phyloP scores from a whole-genome alignment of 2,113 vertebrate genomes.

The Mugil cephalus region DNA sequence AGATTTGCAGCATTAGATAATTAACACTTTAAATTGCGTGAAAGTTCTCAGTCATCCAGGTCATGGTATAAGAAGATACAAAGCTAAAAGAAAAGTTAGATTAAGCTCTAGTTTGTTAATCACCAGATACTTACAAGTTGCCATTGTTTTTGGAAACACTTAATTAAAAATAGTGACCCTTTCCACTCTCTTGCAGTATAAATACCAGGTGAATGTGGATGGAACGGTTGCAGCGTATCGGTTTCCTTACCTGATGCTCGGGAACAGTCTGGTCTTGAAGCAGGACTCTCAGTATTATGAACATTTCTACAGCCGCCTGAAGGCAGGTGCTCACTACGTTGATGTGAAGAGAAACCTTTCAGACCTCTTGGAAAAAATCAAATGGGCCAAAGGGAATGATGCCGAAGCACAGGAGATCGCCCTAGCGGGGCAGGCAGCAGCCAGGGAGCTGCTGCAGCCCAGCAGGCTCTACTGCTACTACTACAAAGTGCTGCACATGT shows the following conservation, averaged over 20 bases:
- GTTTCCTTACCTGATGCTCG: constrained; percentile 94
- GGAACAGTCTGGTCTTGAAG: constrained; percentile 93
- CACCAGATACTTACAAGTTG: no score
- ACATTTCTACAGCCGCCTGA: constrained; percentile 88
- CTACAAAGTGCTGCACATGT: constrained; percentile 87
- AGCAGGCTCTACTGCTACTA: constrained; percentile 93
- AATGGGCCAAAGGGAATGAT: constrained; percentile 93
- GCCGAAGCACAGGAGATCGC: constrained; percentile 85
- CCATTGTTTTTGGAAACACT: not conserved
- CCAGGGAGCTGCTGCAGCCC: constrained; percentile 90
- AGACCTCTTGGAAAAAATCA: constrained; percentile 90
- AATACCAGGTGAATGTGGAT: constrained; percentile 95
- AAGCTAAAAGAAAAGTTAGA: no score
- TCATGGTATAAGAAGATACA: no score
- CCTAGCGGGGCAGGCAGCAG: constrained; percentile 84
- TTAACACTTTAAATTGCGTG: no score
- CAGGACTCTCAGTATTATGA: constrained; percentile 93
- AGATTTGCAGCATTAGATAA: no score
- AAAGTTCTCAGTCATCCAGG: no score
- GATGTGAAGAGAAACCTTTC: constrained; percentile 88
- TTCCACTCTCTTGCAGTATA: constrained; percentile 79
- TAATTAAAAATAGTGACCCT: not conserved
- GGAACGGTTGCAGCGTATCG: constrained; percentile 95
- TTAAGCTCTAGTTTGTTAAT: no score
- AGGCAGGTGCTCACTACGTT: constrained; percentile 89